Evolutionary conservation across 2,113 vertebrate species (phyloP).

Genomic region (Coptodon rendalli): DNA sequence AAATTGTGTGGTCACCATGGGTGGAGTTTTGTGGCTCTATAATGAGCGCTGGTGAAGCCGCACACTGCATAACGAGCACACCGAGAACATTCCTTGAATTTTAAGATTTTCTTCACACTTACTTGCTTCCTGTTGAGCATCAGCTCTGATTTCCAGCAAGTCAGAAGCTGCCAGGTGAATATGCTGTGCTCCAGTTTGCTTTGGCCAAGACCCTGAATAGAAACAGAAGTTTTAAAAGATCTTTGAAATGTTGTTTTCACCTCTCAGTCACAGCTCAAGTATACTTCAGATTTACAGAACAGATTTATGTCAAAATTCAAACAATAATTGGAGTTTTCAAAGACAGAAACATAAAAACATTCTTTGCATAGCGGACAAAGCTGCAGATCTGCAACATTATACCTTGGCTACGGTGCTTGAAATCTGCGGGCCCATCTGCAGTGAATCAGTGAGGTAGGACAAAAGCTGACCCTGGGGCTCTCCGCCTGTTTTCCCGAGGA

Average conservation of each 20-base stretch:
- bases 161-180: conserved; percentile 71
- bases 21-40: not conserved
- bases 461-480: conserved; percentile 21
- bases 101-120: not conserved
- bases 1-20: not conserved
- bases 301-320: not conserved
- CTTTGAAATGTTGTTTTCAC: not conserved
- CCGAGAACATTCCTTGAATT: not conserved
- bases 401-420: conserved; percentile 67
- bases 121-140: conserved; percentile 65
- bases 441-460: conserved; percentile 53
- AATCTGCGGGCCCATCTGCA: conserved; percentile 62
- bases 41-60: not conserved
- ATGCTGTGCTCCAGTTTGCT: conserved; percentile 57
- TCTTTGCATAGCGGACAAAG: not conserved
- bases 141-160: conserved; percentile 72
- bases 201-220: conserved; percentile 55
- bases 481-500: conserved; percentile 65
- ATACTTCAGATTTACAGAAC: not conserved
- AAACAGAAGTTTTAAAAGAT: not conserved
- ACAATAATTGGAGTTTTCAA: not conserved
- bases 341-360: not conserved
- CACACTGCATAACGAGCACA: accelerated
- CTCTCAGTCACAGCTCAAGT: not conserved
- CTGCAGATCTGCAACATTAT: not conserved